Base-by-base conservation (phyloP, 1,140 invertebrate species). In the Pseudachorutes palmiensis region DNA sequence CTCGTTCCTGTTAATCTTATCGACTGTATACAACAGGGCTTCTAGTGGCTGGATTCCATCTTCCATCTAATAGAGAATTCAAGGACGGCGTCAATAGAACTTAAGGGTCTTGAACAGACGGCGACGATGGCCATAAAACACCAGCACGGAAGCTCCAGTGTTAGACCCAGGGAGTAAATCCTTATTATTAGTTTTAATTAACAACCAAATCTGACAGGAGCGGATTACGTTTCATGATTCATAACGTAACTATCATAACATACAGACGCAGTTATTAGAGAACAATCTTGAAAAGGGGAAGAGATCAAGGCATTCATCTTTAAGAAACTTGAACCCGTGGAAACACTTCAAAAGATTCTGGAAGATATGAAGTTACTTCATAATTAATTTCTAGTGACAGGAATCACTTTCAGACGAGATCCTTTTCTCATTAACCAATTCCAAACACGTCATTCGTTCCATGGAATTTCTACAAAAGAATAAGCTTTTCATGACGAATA, bases 1-100 rank as follows among this genome's bases (percentile, higher is more conserved):
- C 0, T 75, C 69, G 71, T 82, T 75, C 0, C 74, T 64, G 75
- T 85, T 85, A 58, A 85, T 82, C 64, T 81, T 78, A 32, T 78
- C 75, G 2, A 85, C 62, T 0, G 82, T 82, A 71, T 79, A 84
- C 1, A 85, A 71, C 70, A 84, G 76, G 1, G 83, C 82, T 75
- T 85, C 83, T 64, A 85, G 66, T 0, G 82, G 80, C 62, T 83
- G 81, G 49, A 84, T 78, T 1, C 83, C 82, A 68, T 83, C 82
- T 69, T 79, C 78, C n/a, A 70, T 70, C 79, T 82, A 74, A 31
- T 70, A 69, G 5, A 14, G 24, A 5, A 55, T 5, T 19, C 3
- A 55, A 55, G 24, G 24, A 55, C 24, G 24, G 5, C 24, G 19
- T 9, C 5, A 41, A 41, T 41, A 41, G 19, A 41, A 41, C 5